phyloP scores from a whole-genome alignment of 2,113 vertebrate species.

The Paramormyrops kingsleyae region DNA sequence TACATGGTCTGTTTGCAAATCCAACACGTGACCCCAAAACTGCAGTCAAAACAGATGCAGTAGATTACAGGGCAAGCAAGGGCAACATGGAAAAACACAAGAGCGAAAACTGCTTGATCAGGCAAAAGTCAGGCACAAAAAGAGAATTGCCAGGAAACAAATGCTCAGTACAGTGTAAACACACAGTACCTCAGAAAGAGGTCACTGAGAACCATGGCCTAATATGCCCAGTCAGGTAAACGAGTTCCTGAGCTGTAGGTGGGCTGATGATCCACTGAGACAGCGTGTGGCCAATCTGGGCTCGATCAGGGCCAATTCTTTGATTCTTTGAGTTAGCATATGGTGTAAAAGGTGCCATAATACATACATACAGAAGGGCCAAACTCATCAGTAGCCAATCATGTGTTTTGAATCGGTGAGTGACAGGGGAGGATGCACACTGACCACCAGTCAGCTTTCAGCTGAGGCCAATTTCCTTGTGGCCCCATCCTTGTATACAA shows the following conservation, averaged over 20 bases:
- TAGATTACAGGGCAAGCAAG: slow-evolving; percentile 1
- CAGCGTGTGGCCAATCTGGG: not conserved
- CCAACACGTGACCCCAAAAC: not conserved
- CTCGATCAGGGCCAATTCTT: not conserved
- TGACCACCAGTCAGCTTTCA: not conserved
- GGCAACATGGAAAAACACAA: not conserved
- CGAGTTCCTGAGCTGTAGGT: not conserved
- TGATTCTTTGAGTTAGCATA: not conserved
- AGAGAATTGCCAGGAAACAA: not conserved
- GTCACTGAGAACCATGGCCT: not conserved
- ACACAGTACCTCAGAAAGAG: not conserved
- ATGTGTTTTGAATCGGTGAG: not conserved
- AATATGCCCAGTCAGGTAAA: not conserved
- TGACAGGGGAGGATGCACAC: not conserved
- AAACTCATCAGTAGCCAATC: not conserved
- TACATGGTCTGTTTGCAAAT: not conserved
- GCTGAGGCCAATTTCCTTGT: not conserved
- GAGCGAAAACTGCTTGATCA: not conserved
- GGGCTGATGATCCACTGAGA: not conserved
- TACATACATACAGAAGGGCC: not conserved
- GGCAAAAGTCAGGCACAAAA: not conserved
- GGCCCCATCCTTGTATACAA: not conserved
- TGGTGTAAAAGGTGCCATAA: not conserved
- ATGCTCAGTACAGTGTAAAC: not conserved
- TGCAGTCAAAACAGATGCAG: not conserved